Evolutionary conservation across 2,888 invertebrate genomes (phyloP).

Genomic region (Lithophane leautieri): DNA sequence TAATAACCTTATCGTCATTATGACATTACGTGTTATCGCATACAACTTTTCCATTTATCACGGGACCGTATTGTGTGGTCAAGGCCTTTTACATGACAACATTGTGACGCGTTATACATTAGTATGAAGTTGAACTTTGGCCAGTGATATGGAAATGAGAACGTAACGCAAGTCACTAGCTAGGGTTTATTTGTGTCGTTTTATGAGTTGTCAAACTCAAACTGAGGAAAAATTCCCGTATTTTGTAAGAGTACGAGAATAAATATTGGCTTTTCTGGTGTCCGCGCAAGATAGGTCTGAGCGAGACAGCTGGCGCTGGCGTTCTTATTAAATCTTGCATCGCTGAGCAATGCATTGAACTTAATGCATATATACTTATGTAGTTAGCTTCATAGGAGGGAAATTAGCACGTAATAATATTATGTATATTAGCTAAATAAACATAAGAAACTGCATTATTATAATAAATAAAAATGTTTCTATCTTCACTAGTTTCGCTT

Average conservation of each 20-base stretch:
- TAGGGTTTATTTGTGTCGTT: not conserved
- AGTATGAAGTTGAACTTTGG: constrained; percentile 7
- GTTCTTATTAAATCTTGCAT: no score
- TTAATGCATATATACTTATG: no score
- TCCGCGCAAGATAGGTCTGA: no score
- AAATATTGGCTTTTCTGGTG: no score
- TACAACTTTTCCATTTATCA: constrained; percentile 8
- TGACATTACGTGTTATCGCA: constrained; percentile 13
- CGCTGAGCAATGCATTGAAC: no score
- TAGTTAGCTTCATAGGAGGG: not conserved
- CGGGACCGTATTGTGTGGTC: not conserved
- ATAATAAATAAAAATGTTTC: no score
- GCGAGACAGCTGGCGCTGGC: no score
- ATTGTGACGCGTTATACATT: not conserved
- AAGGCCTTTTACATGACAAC: not conserved
- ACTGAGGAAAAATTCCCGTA: not conserved
- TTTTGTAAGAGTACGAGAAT: no score
- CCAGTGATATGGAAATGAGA: not conserved
- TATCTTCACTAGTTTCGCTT: not conserved
- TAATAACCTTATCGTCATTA: not conserved
- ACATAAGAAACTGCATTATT: no score
- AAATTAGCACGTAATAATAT: no score
- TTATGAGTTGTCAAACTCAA: not conserved
- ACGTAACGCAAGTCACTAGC: not conserved
- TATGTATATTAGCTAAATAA: no score